Evolutionary conservation across 2,888 invertebrate genomes (phyloP).

Genomic region (Eristalis arbustorum): DNA sequence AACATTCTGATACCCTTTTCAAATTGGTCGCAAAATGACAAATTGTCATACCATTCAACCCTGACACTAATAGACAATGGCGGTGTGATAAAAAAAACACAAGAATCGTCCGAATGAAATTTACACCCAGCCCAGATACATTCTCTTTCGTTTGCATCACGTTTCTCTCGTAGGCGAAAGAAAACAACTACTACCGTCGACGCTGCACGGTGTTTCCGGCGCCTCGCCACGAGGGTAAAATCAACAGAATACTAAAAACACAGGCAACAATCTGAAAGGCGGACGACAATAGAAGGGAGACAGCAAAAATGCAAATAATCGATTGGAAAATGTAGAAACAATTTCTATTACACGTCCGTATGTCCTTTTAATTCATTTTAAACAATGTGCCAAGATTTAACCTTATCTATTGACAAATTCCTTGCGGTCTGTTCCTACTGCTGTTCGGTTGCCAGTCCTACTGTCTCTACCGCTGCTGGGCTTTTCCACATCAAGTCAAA

Average conservation of each 20-base stretch:
- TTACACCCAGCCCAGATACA: constrained; percentile 4
- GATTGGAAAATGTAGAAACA: constrained; percentile 41
- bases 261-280: not conserved
- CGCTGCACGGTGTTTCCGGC: constrained; percentile 18
- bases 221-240: not conserved
- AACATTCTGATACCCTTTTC: constrained; percentile 16
- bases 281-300: not conserved
- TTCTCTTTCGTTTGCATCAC: constrained; percentile 19
- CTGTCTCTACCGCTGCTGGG: not conserved
- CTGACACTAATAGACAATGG: constrained; percentile 26
- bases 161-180: not conserved
- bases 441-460: not conserved
- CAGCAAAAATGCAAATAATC: constrained; percentile 28
- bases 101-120: constrained; percentile 7
- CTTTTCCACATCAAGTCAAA: constrained; percentile 30
- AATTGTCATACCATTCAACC: constrained; percentile 27
- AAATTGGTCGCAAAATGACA: constrained; percentile 27
- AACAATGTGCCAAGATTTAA: constrained; percentile 21
- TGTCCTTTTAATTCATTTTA: constrained; percentile 42
- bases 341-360: constrained; percentile 38
- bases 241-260: not conserved
- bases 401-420: constrained; percentile 35
- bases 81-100: constrained; percentile 21
- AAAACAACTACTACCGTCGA: not conserved
- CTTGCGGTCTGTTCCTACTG: constrained; percentile 19